A percentile compares a stretch with the other conserved stretches of the same genome.
These are phyloP conservation scores for Thalassarche chlororhynchos DNA, from an alignment of 2,113 vertebrate species.

Conservation along the genomic window DNA sequence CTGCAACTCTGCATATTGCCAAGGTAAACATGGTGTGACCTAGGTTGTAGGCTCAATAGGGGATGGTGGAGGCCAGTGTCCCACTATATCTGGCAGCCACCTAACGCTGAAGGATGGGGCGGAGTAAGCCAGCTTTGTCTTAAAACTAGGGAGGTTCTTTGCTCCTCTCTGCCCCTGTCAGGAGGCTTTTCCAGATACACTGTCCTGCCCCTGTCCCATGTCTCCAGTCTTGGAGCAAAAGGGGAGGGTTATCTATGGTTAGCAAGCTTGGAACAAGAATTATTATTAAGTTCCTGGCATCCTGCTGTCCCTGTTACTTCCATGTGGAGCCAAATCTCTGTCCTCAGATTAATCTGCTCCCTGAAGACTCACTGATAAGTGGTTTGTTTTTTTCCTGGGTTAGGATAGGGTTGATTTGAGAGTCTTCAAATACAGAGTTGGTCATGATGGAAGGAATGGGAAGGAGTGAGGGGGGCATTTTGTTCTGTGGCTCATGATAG, in stretches of 20 bases:
- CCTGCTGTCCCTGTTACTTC: not conserved
- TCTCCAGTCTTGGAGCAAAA: not conserved
- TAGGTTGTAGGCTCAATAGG: not conserved
- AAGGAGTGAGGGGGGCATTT: not conserved
- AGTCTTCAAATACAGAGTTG: not conserved
- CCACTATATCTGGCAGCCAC: not conserved
- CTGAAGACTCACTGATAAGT: not conserved
- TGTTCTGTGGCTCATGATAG: not conserved
- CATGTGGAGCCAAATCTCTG: not conserved
- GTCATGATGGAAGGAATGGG: not conserved
- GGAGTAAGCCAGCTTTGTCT: not conserved
- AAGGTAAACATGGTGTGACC: not conserved
- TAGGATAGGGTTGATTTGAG: not conserved
- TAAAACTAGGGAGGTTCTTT: not conserved
- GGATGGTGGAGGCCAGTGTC: not conserved
- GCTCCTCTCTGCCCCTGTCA: not conserved
- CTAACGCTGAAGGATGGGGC: not conserved
- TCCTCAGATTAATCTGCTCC: not conserved
- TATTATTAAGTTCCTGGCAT: not conserved
- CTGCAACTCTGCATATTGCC: not conserved
- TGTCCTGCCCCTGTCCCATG: not conserved
- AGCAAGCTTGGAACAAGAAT: not conserved
- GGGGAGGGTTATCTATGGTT: not conserved
- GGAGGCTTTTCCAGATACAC: not conserved
- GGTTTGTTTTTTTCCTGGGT: not conserved